Evolutionary conservation across 2,888 invertebrate species (phyloP).

Genomic region (Lycia hirtaria): DNA sequence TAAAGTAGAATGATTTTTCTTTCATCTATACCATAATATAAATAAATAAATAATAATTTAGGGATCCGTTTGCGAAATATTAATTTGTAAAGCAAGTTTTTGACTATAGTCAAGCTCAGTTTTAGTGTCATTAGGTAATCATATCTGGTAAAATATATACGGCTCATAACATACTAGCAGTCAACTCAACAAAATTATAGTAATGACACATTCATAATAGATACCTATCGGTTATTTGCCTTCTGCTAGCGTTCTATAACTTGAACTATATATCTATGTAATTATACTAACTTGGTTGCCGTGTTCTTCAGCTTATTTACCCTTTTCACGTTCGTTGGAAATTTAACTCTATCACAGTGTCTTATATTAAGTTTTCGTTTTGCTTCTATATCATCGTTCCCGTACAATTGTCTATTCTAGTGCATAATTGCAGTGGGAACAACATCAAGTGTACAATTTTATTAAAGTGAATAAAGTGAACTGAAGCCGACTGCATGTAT

Average conservation of each 20-base stretch:
- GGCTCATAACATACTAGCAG: too few relatives aligned
- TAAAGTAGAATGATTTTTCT: too few relatives aligned
- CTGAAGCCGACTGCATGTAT: conserved; percentile 38
- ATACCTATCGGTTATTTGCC: conserved; percentile 53
- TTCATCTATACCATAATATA: too few relatives aligned
- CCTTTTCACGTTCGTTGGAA: background rate
- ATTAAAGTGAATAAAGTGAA: too few relatives aligned
- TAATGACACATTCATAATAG: background rate
- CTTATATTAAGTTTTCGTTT: conserved; percentile 1
- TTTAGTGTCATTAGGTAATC: too few relatives aligned
- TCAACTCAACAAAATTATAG: background rate
- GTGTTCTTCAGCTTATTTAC: background rate
- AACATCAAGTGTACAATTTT: conserved; percentile 64
- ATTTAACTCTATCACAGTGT: background rate
- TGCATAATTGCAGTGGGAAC: conserved; percentile 58
- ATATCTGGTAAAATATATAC: too few relatives aligned
- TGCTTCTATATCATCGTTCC: background rate
- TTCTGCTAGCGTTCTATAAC: conserved; percentile 36
- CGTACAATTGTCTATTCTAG: conserved; percentile 45
- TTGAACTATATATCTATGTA: background rate
- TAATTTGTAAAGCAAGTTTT: too few relatives aligned
- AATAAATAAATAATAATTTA: too few relatives aligned
- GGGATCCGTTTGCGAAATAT: too few relatives aligned
- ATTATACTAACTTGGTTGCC: background rate
- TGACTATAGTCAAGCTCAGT: too few relatives aligned